These are phyloP conservation scores for Cydia pomonella DNA, from an alignment of 1,140 invertebrate species.

Conservation along the genomic window DNA sequence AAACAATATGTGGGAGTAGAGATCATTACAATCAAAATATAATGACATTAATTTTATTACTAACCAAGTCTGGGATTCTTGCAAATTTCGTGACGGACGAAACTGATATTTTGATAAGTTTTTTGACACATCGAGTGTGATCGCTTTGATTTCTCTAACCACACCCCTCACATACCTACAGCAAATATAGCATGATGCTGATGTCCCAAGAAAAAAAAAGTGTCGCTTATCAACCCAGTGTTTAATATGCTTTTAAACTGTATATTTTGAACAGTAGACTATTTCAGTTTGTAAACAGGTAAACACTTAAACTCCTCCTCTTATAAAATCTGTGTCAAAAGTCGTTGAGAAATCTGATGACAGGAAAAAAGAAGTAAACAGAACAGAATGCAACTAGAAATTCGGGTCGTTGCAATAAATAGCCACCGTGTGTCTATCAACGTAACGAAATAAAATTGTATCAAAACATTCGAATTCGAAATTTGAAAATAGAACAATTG, in stretches of 20 bases:
- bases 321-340: background rate
- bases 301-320: background rate
- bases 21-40: background rate
- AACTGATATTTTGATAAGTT: too few species aligned
- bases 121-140: too few species aligned
- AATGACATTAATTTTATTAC: background rate
- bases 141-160: too few species aligned
- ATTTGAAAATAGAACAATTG: constrained; percentile 32
- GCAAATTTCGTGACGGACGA: too few species aligned
- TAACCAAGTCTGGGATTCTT: too few species aligned
- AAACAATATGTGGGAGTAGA: constrained; percentile 6
- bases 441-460: background rate
- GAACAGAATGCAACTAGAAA: constrained; percentile 3
- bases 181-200: too few species aligned
- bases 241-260: background rate
- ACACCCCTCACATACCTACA: too few species aligned
- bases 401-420: background rate
- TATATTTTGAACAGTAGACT: too few species aligned
- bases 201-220: too few species aligned
- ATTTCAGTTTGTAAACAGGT: background rate
- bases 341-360: background rate
- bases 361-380: constrained; percentile 3
- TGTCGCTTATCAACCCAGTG: background rate
- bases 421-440: constrained; percentile 20
- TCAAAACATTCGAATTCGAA: constrained; percentile 1